Evolutionary conservation across 2,888 invertebrate species (phyloP).

Genomic region (Metallyticus violacea): DNA sequence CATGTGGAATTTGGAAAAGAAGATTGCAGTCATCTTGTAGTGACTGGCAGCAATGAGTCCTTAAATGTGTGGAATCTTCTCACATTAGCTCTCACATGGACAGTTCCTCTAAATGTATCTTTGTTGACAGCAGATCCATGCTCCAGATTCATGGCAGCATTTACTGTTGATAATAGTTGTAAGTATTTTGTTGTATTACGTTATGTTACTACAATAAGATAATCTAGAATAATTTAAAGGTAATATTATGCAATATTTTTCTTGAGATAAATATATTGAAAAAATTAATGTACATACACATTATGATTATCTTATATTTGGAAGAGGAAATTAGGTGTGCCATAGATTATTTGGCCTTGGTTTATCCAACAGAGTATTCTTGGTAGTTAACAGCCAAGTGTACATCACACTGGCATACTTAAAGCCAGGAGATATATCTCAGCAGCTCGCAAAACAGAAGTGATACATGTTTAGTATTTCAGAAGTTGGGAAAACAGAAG

Average conservation of each 20-base stretch:
- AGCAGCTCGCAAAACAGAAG: no score
- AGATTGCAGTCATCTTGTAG: constrained; percentile 56
- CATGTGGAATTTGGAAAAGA: constrained; percentile 58
- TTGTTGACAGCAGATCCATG: constrained; percentile 58
- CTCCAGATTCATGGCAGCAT: constrained; percentile 65
- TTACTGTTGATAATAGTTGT: constrained; percentile 63
- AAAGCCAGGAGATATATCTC: no score
- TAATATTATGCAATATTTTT: background rate
- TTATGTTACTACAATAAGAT: constrained; percentile 17
- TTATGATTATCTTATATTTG: constrained; percentile 10
- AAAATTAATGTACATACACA: no score
- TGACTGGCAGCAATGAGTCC: constrained; percentile 56
- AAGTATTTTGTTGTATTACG: constrained; percentile 42
- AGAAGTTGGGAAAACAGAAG: no score
- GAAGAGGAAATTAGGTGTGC: no score
- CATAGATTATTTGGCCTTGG: no score
- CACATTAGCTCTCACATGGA: constrained; percentile 67
- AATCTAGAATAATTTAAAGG: background rate
- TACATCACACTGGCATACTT: no score
- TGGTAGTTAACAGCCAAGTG: no score
- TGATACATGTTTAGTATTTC: no score
- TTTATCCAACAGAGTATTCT: no score
- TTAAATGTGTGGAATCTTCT: constrained; percentile 71
- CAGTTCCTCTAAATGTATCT: constrained; percentile 53
- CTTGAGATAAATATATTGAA: constrained; percentile 6